Evolutionary conservation across 2,888 invertebrate species (phyloP), one percentile per base, ranked within the genome.

Genomic region (Deilephila porcellus): DNA sequence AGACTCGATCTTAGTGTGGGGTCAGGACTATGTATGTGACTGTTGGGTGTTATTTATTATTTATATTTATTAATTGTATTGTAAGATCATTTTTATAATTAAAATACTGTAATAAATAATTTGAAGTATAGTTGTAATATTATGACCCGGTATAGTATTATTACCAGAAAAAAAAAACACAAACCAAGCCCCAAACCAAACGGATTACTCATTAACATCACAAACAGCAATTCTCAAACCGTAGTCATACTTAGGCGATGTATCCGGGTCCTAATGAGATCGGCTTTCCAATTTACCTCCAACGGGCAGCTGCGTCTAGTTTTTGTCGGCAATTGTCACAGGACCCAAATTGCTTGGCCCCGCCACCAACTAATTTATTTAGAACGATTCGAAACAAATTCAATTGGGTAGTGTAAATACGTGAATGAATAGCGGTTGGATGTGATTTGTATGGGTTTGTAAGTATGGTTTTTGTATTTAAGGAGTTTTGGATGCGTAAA

Each of bases 261-360:
- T 73, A 67, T 70, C 60, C 20, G 56, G 60, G 60, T n/a, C n/a
- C 56, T 80, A 80, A 80, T 81, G 78, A 79, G 77, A 73, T 75
- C 76, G 74, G 74, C 71, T 75, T 75, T 81, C 79, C 81, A 80
- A 81, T 82, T 79, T 76, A 76, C 74, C 76, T 72, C 72, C 25
- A 74, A 76, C 70, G 74, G 25, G 75, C 79, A 75, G 73, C 75
- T 73, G 77, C 63, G 73, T 73, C 67, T 73, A 73, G 73, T 71
- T 75, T 79, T 77, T 77, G 76, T 62, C 70, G 60, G 34, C 63
- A 34, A 32, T 72, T 72, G 72, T 72, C 60, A 53, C 72, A 53
- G 34, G 34, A 63, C 53, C 63, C 20, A 63, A 72, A 56, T 72
- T 72, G 63, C 63, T 37, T 34, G 20, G 62, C 32, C n/a, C 17